These are phyloP conservation scores for Oedothorax gibbosus DNA, from an alignment of 1,140 invertebrate genomes.

Conservation along the genomic window DNA sequence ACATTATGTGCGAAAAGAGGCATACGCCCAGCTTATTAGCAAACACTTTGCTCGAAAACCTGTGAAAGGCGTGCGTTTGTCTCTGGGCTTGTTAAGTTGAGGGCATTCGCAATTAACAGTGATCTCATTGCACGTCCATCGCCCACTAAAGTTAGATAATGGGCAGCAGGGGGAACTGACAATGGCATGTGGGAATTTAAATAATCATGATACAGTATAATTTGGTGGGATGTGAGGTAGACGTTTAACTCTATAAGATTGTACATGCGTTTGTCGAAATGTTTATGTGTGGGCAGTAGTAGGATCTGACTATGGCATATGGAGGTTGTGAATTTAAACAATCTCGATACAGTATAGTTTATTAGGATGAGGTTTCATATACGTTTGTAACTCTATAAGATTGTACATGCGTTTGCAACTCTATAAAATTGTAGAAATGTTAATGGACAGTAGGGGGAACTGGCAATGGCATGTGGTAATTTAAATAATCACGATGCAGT, in stretches of 20 bases:
- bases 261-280: too few species aligned
- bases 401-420: too few species aligned
- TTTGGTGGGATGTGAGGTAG: not conserved
- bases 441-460: not conserved
- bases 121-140: not conserved
- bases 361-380: too few species aligned
- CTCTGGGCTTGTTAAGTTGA: not conserved
- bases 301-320: too few species aligned
- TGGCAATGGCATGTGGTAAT: not conserved
- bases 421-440: too few species aligned
- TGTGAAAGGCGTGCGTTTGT: slow-evolving; percentile 7
- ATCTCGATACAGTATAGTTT: too few species aligned
- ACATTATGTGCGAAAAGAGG: not conserved
- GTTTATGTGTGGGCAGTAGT: too few species aligned
- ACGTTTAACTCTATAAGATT: not conserved
- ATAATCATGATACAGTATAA: too few species aligned
- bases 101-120: not conserved
- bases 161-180: not conserved
- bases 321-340: too few species aligned
- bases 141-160: slow-evolving; percentile 13
- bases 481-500: too few species aligned
- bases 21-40: slow-evolving; percentile 10
- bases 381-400: too few species aligned
- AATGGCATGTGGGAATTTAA: not conserved
- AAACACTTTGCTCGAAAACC: not conserved